phyloP scores from a whole-genome alignment of 2,888 invertebrate species.

The Oxystoma pomonae region DNA sequence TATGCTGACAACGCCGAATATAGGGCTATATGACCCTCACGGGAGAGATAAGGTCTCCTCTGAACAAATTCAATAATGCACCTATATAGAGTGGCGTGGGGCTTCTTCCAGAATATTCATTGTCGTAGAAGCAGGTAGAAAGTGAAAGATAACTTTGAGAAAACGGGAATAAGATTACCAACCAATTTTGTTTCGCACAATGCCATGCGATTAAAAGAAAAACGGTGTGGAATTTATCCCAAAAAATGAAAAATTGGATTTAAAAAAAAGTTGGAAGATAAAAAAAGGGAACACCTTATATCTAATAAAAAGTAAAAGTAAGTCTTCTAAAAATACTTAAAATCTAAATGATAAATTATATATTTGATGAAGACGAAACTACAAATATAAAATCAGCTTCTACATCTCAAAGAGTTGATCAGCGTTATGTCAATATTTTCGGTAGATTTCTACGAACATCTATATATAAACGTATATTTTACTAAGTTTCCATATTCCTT shows the following conservation, averaged over 20 bases:
- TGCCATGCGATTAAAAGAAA: too few species aligned
- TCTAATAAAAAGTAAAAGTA: too few species aligned
- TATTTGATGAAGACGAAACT: background rate
- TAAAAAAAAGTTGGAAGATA: background rate
- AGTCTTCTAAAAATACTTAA: background rate
- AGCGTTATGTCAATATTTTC: constrained; percentile 24
- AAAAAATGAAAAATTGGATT: background rate
- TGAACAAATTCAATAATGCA: constrained; percentile 50
- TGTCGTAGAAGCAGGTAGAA: constrained; percentile 15
- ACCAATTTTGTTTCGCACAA: too few species aligned
- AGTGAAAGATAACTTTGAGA: constrained; percentile 10
- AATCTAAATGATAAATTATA: background rate
- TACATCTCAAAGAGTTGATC: background rate
- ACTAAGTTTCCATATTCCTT: constrained; percentile 35
- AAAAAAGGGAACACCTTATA: too few species aligned
- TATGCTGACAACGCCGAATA: constrained; percentile 51
- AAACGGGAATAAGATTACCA: too few species aligned
- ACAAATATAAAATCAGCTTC: background rate
- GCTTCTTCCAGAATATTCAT: constrained; percentile 25
- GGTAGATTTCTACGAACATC: constrained; percentile 26
- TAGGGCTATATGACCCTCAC: constrained; percentile 44
- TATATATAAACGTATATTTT: constrained; percentile 25
- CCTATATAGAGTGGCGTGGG: constrained; percentile 40
- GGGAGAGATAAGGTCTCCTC: constrained; percentile 45
- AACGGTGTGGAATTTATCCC: too few species aligned